Evolutionary conservation across 1,140 invertebrate genomes (phyloP).

Genomic region (Drosophila arizonae): DNA sequence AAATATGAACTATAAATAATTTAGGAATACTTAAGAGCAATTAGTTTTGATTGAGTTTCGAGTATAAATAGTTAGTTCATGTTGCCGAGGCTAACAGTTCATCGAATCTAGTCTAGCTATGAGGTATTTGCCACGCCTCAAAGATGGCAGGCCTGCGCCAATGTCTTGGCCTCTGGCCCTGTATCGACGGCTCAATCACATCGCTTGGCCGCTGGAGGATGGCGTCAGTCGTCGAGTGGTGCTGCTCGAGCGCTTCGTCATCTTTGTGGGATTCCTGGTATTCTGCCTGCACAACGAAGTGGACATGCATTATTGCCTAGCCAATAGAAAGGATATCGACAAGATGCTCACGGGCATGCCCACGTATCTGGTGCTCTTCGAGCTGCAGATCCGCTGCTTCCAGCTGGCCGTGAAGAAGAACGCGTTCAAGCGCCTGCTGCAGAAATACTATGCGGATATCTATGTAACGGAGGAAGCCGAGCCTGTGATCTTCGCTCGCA

Average conservation of each 20-base stretch:
- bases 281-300: slow-evolving; percentile 59
- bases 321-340: slow-evolving; percentile 54
- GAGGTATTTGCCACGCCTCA: slow-evolving; percentile 58
- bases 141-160: slow-evolving; percentile 43
- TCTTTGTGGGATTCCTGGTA: slow-evolving; percentile 59
- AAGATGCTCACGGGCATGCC: slow-evolving; percentile 66
- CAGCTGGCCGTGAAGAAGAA: slow-evolving; percentile 59
- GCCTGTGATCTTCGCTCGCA: slow-evolving; percentile 35
- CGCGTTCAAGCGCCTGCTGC: slow-evolving; percentile 48
- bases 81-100: not conserved
- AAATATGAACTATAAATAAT: slow-evolving; percentile 6
- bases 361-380: slow-evolving; percentile 62
- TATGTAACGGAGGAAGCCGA: slow-evolving; percentile 45
- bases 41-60: slow-evolving; percentile 10
- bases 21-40: not conserved
- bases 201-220: slow-evolving; percentile 65
- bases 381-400: slow-evolving; percentile 64
- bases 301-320: slow-evolving; percentile 57
- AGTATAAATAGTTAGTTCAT: slow-evolving; percentile 18
- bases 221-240: slow-evolving; percentile 22
- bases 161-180: slow-evolving; percentile 60
- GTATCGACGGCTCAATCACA: slow-evolving; percentile 58
- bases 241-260: slow-evolving; percentile 25
- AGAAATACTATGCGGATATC: slow-evolving; percentile 66
- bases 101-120: not conserved